A percentile compares a stretch with the other conserved stretches of the same genome.
Conservation (phyloP, 2,113 vertebrate species). For the Uria lomvia region DNA sequence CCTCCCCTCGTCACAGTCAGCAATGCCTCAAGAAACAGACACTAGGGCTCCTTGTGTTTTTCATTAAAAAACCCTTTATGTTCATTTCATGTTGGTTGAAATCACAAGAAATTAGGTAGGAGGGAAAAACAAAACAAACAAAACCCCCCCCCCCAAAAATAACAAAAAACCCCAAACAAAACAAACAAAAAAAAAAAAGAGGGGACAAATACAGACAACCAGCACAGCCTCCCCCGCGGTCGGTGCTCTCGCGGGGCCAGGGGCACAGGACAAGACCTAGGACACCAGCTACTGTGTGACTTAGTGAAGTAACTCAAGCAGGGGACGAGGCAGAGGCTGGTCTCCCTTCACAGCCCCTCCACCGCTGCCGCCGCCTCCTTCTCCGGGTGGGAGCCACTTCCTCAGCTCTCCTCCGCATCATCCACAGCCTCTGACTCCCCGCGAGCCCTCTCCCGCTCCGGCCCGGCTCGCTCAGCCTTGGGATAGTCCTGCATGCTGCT, state of each 20-base stretch:
- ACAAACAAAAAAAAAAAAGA: not conserved
- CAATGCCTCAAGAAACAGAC: conserved; percentile 29
- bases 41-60: conserved; percentile 37
- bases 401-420: conserved; percentile 67
- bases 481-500: conserved; percentile 60
- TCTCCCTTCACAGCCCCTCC: not conserved
- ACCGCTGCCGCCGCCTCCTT: not conserved
- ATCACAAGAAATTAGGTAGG: conserved; percentile 72
- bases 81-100: conserved; percentile 69
- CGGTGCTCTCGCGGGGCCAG: not conserved
- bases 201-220: conserved; percentile 63
- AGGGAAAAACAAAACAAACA: not conserved
- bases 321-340: not conserved
- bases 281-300: conserved; percentile 53
- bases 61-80: conserved; percentile 82
- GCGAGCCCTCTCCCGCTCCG: not conserved
- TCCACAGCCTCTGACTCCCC: conserved; percentile 62
- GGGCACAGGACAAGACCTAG: conserved; percentile 25
- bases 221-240: not conserved
- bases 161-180: not conserved
- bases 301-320: conserved; percentile 34
- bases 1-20: not conserved
- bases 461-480: conserved; percentile 15
- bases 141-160: not conserved
- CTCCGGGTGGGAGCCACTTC: not conserved